phyloP scores from a whole-genome alignment of 2,888 invertebrate species.

The Pheosia gnoma region DNA sequence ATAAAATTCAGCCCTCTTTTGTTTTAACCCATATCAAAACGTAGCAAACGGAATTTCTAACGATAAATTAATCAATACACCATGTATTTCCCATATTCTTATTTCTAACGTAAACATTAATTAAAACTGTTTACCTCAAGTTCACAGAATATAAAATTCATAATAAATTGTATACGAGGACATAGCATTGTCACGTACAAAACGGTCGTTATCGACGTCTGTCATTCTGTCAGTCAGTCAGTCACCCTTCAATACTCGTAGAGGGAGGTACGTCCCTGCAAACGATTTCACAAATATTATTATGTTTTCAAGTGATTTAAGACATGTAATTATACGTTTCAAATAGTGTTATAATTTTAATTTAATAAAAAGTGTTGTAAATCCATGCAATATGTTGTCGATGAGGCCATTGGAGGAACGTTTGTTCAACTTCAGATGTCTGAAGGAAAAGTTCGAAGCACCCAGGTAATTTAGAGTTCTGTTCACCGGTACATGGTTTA shows the following conservation, averaged over 20 bases:
- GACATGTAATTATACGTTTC: constrained; percentile 13
- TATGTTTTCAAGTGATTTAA: constrained; percentile 9
- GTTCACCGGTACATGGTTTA: neutral
- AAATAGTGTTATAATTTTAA: constrained; percentile 11
- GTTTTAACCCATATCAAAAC: no score
- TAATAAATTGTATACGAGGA: neutral
- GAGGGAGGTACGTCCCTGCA: constrained; percentile 15
- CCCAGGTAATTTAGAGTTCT: constrained; percentile 57
- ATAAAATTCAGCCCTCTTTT: no score
- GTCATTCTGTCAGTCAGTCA: constrained; percentile 34
- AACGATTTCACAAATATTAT: constrained; percentile 12
- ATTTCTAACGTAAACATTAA: no score
- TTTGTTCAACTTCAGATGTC: constrained; percentile 68
- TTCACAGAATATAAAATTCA: no score
- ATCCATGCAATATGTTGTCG: constrained; percentile 61
- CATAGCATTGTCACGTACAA: neutral
- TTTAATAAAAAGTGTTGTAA: constrained; percentile 29
- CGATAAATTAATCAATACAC: no score
- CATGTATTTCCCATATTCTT: no score
- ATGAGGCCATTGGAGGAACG: constrained; percentile 63
- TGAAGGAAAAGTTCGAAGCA: constrained; percentile 74
- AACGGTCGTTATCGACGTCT: constrained; percentile 23
- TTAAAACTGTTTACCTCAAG: no score
- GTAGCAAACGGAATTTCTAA: no score
- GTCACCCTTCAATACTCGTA: constrained; percentile 30